These are phyloP conservation scores for Liparis tanakae DNA, from an alignment of 2,797 vertebrate species.

Conservation along the genomic window DNA sequence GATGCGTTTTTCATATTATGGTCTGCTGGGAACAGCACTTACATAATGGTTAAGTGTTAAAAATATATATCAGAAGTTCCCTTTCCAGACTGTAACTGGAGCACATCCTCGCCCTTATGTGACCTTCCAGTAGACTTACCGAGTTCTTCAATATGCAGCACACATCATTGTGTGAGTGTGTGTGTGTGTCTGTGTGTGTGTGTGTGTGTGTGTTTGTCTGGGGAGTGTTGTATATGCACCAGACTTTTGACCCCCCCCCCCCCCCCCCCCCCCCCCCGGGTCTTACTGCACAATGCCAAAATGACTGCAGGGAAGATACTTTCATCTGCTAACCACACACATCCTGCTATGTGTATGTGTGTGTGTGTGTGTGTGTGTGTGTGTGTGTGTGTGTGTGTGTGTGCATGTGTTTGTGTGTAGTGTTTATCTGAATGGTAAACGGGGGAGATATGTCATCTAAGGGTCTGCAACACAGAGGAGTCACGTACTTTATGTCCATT, in stretches of 20 bases:
- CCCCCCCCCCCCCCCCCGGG: slow-evolving; percentile 68
- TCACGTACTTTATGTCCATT: slow-evolving; percentile 12
- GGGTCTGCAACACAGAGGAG: slow-evolving; percentile 31
- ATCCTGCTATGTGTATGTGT: slow-evolving; percentile 44
- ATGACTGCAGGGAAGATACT: slow-evolving; percentile 70
- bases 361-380: slow-evolving; percentile 29
- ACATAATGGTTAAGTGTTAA: slow-evolving; percentile 38
- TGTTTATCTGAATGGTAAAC: slow-evolving; percentile 28
- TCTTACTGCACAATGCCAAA: slow-evolving; percentile 70
- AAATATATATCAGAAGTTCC: slow-evolving; percentile 40
- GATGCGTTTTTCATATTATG: slow-evolving; percentile 49
- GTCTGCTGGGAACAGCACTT: slow-evolving; percentile 32
- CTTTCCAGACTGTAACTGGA: slow-evolving; percentile 35
- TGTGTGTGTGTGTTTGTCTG: slow-evolving; percentile 37
- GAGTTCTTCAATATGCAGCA: slow-evolving; percentile 39
- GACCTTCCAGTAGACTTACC: slow-evolving; percentile 48
- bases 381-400: slow-evolving; percentile 26
- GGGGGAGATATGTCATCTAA: slow-evolving; percentile 53
- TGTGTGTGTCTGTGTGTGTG: slow-evolving; percentile 27
- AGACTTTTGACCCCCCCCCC: too few species aligned
- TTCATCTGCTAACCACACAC: slow-evolving; percentile 69
- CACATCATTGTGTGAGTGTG: slow-evolving; percentile 36
- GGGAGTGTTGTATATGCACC: slow-evolving; percentile 48
- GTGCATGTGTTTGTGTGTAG: slow-evolving; percentile 11
- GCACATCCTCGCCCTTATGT: slow-evolving; percentile 34